Base-by-base conservation (phyloP, 2,888 invertebrate species). In the Stenoptilia bipunctidactyla region DNA sequence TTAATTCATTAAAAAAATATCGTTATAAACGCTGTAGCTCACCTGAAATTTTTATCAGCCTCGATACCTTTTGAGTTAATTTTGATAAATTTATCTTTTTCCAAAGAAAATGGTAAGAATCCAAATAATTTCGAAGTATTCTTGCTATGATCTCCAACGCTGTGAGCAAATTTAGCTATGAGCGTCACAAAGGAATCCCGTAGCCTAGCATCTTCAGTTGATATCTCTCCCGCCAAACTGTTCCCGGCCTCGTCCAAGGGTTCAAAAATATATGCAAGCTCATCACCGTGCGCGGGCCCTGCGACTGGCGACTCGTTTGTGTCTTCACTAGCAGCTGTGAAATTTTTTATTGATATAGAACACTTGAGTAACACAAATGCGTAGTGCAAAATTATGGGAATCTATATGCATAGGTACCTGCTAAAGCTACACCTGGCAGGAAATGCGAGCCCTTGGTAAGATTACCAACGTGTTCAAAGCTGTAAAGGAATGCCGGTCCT, bases 401-500 rank as follows among this genome's bases (percentile, higher is more conserved):
- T 20, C 20, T 20, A 20, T 34, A 20, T 20, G 20, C 20, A 5
- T 20, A 20, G 8, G 8, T 20, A 55, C 87, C 85, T 36, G 90
- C 87, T 25, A 92, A 70, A 1, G 90, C 88, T 8, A 89, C 63
- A 1, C 90, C 91, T 5, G 80, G 83, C n/a, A 92, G 63, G 53
- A 92, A 91, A 45, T 86, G 75, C 8, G 85, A 77, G 1, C 90
- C 91, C 45, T 85, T 86, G 43, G 85, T 86, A 14, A 85, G 77
- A 48, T 87, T 87, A 1, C 90, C 89, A 6, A 80, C 70, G 51
- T 92, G 89, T 50, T 93, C 92, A 58, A 93, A 93, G 56, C 90
- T 89, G 63, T 92, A 93, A 39, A 93, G 79, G 58, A 84, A 92
- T 0, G 91, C 86, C 0, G 89, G 86, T 0, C 88, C 86, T 1